phyloP scores from a whole-genome alignment of 1,140 invertebrate species.

The Plectrocnemia conspersa region DNA sequence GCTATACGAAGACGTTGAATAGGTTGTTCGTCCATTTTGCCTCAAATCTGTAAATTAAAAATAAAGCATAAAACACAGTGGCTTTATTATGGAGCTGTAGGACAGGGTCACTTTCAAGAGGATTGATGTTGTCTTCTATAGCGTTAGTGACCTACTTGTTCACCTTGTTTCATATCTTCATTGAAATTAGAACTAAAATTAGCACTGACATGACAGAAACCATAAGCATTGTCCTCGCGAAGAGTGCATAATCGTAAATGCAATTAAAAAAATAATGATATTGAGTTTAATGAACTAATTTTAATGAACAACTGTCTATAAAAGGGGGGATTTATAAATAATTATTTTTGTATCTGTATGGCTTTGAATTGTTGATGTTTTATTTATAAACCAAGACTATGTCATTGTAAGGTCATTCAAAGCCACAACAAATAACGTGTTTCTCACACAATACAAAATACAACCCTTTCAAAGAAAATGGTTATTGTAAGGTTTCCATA shows the following conservation, averaged over 20 bases:
- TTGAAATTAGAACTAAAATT: constrained; percentile 7
- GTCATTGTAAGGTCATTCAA: too few species aligned
- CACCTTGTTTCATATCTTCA: constrained; percentile 5
- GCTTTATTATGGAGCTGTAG: neutral
- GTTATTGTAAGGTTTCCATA: neutral
- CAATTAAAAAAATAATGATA: too few species aligned
- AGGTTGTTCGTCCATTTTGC: neutral
- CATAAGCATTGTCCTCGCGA: neutral
- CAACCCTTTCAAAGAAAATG: constrained; percentile 1
- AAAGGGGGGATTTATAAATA: too few species aligned
- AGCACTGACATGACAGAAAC: too few species aligned
- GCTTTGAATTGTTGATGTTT: too few species aligned
- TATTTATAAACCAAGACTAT: too few species aligned
- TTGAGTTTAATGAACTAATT: too few species aligned
- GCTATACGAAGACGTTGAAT: constrained; percentile 47
- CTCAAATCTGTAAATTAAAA: neutral
- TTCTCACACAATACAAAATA: neutral
- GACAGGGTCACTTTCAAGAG: too few species aligned
- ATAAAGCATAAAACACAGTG: neutral
- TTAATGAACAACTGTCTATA: too few species aligned
- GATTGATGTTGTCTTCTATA: too few species aligned
- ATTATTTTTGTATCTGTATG: too few species aligned
- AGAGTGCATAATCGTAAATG: neutral
- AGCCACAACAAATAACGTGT: too few species aligned
- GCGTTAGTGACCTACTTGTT: constrained; percentile 14